Base-by-base conservation (phyloP, 2,113 vertebrate genomes). In the Amphiprion percula region DNA sequence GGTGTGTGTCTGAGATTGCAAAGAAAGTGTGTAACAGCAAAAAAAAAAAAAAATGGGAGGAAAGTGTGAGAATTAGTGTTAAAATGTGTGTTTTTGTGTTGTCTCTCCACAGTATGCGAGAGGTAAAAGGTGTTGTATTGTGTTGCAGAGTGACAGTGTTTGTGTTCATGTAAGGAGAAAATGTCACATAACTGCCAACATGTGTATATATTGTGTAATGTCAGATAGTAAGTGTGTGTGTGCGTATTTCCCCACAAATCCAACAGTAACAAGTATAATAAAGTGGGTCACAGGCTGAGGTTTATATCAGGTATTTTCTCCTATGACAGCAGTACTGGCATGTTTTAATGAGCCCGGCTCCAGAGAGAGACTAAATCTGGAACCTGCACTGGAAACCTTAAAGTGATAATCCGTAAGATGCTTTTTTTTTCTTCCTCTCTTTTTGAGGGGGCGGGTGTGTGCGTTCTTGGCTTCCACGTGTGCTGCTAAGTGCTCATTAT, bases 291-390 rank as follows among this genome's bases (percentile, higher is more conserved):
- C 77, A 62, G 69, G 58, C 77, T 84, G 46, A 24, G 73, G 68
- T 75, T 80, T 64, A 68, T 72, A 72, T 68, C 74, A 90, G 77
- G 83, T 83, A 52, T 87, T 72, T 79, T 67, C 82, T 85, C 84
- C 63, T 52, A 61, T 68, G 89, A 84, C 83, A 80, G 85, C 75
- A 77, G 58, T n/a, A 28, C 85, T 75, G 85, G 59, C 74, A 66
- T 63, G 73, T 89, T 88, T 87, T 91, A 91, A 91, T 87, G 90
- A 91, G 83, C 88, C 24, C 54, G 30, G 80, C 72, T 87, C 86
- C 80, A 61, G 68, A 67, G 90, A 53, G 90, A 82, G n/a, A 79
- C 82, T 88, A 87, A 87, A 90, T 90, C 74, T 83, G 82, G 81
- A 88, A 63, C 64, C 67, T 79, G 81, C 50, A 58, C 79, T 73